phyloP scores from a whole-genome alignment of 2,113 vertebrate species.

The Vulpes vulpes region DNA sequence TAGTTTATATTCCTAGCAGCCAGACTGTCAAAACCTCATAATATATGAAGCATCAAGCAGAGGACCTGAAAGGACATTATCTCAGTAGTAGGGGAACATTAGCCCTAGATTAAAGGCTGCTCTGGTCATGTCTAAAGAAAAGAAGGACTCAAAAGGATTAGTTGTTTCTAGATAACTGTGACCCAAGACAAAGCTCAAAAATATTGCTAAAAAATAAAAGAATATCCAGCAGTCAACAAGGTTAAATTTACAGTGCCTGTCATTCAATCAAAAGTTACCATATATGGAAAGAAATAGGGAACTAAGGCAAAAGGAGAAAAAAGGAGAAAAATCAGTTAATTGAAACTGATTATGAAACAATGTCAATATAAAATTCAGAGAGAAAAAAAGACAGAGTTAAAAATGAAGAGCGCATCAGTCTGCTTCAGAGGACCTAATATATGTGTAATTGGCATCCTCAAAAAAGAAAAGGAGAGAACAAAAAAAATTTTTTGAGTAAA shows the following conservation, averaged over 20 bases:
- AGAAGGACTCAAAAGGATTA: background rate
- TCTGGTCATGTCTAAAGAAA: background rate
- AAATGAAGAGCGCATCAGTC: background rate
- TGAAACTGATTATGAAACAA: background rate
- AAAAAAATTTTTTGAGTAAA: background rate
- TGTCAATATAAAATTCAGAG: background rate
- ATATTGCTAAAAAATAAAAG: background rate
- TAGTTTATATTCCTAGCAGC: background rate
- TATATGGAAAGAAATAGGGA: background rate
- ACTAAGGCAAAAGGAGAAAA: background rate
- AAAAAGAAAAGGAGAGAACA: background rate
- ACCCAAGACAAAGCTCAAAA: background rate
- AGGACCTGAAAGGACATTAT: background rate
- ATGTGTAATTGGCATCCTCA: background rate
- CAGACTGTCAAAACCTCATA: background rate
- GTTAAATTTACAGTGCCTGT: background rate
- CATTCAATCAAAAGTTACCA: background rate
- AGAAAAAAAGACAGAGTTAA: background rate
- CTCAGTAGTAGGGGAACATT: background rate
- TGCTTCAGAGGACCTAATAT: background rate
- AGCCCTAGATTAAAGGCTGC: background rate
- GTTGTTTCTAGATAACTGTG: background rate
- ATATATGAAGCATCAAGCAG: background rate
- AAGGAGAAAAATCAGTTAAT: background rate
- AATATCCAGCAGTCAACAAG: background rate